These are phyloP conservation scores for Meleagris gallopavo DNA, from an alignment of 2,113 vertebrate genomes.

Conservation along the genomic window DNA sequence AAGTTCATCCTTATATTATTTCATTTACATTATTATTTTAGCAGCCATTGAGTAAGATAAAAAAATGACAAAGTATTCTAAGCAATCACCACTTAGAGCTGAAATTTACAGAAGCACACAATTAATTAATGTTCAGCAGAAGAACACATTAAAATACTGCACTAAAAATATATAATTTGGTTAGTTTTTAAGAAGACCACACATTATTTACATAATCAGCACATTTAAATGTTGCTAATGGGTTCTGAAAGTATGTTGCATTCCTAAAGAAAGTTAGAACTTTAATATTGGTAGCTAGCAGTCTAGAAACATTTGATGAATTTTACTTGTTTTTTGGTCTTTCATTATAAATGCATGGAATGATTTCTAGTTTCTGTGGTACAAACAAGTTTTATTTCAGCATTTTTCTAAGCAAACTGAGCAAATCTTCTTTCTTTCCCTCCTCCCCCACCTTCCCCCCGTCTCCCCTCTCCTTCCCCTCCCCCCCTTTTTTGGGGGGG, in stretches of 20 bases:
- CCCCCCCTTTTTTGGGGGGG: background rate
- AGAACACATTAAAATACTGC: background rate
- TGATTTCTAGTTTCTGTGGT: background rate
- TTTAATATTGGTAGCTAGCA: background rate
- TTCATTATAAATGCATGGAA: background rate
- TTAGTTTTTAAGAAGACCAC: background rate
- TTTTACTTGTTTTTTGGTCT: background rate
- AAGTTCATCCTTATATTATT: background rate
- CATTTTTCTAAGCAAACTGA: background rate
- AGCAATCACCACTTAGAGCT: background rate
- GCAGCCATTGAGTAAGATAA: background rate
- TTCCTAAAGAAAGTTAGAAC: background rate
- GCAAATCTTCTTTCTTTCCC: background rate
- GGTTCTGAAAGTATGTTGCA: background rate
- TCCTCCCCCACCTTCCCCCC: too few relatives aligned
- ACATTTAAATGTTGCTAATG: background rate
- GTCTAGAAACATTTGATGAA: background rate
- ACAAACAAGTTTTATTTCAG: background rate
- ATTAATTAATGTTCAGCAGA: background rate
- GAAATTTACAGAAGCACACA: background rate
- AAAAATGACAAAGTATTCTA: background rate
- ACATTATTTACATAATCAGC: background rate
- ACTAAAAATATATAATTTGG: background rate
- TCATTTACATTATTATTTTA: background rate
- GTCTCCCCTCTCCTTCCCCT: too few relatives aligned